Base-by-base conservation (phyloP, 2,113 vertebrate species). In the Triplophysa rosa region DNA sequence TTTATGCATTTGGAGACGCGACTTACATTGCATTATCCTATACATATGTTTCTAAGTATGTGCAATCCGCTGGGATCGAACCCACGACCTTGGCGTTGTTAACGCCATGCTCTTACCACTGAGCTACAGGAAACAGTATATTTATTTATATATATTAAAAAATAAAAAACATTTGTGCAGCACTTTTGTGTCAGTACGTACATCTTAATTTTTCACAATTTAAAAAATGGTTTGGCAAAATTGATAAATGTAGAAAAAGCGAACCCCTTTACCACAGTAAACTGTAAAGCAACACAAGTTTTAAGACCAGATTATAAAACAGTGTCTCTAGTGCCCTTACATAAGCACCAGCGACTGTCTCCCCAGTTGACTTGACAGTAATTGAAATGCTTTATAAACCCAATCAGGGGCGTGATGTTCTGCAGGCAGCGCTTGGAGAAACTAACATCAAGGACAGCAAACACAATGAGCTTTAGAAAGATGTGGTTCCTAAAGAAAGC, bases 401-500 rank as follows among this genome's bases (percentile, higher is more conserved):
- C 33, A 23, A 75, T 69, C 24, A 66, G 26, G 66, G 63, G 69
- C 63, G 40, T 56, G 66, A 76, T 49, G 77, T 80, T 80, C 86
- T 85, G 85, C 79, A 81, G 87, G 82, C 56, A 72, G 78, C 45
- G 77, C 65, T 82, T 69, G 64, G 29, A 74, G 64, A 77, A 61
- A 86, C 37, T 5, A 84, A 62, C 84, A 69, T 66, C 87, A 89
- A 89, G 87, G 87, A 87, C 87, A 82, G 71, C 71, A 68, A 69
- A 78, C 17, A 86, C 87, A 89, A 88, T 88, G 68, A 73, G 77
- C 65, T 84, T 79, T 65, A 80, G 83, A 91, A 82, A 81, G 81
- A 16, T 59, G 66, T 74, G 67, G 81, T 67, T 63, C 67, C 26
- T 84, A 61, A 78, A 78, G 76, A 72, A 81, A 70, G 33, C 11